phyloP scores from a whole-genome alignment of 1,140 invertebrate species.

The Leptoteleia sp. region DNA sequence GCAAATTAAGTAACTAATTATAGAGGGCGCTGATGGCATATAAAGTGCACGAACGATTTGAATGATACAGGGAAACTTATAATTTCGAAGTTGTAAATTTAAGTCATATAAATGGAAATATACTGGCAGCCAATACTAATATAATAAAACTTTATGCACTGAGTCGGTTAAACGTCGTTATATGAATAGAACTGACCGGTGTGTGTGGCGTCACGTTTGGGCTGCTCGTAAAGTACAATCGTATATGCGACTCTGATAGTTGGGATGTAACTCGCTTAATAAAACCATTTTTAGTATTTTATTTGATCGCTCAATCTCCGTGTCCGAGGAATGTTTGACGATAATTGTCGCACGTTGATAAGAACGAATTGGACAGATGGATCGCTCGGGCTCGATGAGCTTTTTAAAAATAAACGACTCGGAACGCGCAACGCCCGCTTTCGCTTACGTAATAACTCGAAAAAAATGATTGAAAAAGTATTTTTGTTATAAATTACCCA shows the following conservation, averaged over 20 bases:
- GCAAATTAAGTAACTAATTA: constrained; percentile 21
- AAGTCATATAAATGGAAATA: constrained; percentile 38
- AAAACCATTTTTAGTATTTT: constrained; percentile 38
- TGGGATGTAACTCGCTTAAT: constrained; percentile 38
- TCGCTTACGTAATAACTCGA: background rate
- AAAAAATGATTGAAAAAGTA: background rate
- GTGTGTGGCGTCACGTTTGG: constrained; percentile 29
- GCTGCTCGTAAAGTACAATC: constrained; percentile 39
- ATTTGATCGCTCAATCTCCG: constrained; percentile 23
- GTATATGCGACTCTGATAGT: constrained; percentile 22
- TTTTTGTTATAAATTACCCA: constrained; percentile 18
- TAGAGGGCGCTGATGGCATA: constrained; percentile 2
- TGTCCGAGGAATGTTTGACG: constrained; percentile 1
- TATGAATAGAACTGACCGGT: constrained; percentile 26
- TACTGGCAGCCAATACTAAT: constrained; percentile 40
- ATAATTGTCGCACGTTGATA: constrained; percentile 22
- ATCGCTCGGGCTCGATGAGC: background rate
- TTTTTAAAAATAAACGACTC: constrained; percentile 5
- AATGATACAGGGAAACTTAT: constrained; percentile 15
- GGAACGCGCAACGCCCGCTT: background rate
- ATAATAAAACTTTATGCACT: constrained; percentile 45
- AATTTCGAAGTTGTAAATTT: constrained; percentile 37
- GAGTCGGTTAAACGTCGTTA: constrained; percentile 37
- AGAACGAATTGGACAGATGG: constrained; percentile 3
- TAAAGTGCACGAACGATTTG: constrained; percentile 2